Conservation (phyloP, 53 echinoderm and acorn worm species). For the Henricia sp. region DNA sequence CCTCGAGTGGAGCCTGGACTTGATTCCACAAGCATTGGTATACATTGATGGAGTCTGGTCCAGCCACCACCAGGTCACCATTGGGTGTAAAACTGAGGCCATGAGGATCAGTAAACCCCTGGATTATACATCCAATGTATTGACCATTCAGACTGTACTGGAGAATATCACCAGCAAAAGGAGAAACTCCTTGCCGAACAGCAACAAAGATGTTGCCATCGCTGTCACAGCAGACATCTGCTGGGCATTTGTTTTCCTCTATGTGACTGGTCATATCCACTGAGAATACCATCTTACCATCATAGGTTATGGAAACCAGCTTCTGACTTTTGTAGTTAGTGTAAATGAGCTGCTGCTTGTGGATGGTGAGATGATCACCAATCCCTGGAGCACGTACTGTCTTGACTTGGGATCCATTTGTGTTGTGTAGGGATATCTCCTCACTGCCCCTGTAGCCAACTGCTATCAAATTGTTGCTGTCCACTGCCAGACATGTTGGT, state of each 20-base stretch:
- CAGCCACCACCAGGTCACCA: no score
- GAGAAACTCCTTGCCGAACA: no score
- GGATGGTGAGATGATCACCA: constrained; percentile 16
- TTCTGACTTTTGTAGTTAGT: background rate
- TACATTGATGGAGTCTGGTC: no score
- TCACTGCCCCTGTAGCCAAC: constrained; percentile 18
- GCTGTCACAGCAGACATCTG: constrained; percentile 25
- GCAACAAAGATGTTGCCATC: constrained; percentile 33
- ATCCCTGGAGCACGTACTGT: constrained; percentile 23
- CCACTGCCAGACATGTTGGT: constrained; percentile 29
- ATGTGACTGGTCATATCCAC: constrained; percentile 8
- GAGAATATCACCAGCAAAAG: no score
- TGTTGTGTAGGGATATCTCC: constrained; percentile 13
- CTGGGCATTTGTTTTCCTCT: background rate
- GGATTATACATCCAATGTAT: no score
- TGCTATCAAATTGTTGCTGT: constrained; percentile 9
- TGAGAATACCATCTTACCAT: constrained; percentile 11
- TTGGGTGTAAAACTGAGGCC: no score
- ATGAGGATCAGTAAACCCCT: no score
- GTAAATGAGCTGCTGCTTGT: constrained; percentile 22
- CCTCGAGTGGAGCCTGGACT: no score
- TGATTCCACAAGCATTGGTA: no score
- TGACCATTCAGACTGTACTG: no score
- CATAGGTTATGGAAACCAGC: constrained; percentile 6
- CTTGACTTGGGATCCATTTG: constrained; percentile 19